phyloP scores from a whole-genome alignment of 2,888 invertebrate genomes.

The Laspeyria flexula region DNA sequence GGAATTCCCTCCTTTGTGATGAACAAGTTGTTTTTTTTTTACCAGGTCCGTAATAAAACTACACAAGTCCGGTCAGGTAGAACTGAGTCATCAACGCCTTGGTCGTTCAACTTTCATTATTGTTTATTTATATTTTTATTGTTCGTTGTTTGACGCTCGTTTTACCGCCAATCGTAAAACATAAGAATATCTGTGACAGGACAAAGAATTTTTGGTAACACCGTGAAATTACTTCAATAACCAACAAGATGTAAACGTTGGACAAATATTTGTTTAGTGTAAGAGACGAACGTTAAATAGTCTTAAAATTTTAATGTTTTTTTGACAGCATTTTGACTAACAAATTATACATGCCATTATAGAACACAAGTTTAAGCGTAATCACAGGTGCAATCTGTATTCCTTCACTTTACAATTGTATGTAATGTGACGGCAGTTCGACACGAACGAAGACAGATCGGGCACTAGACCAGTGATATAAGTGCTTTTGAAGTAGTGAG shows the following conservation, averaged over 20 bases:
- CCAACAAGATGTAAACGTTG: not conserved
- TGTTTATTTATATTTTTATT: constrained; percentile 78
- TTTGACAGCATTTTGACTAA: no score
- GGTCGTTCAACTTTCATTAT: constrained; percentile 82
- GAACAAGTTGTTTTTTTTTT: constrained; percentile 41
- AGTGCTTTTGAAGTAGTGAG: no score
- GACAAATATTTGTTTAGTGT: not conserved
- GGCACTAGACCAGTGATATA: no score
- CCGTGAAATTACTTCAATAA: constrained; percentile 1
- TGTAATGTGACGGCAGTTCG: no score
- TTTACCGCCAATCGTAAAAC: constrained; percentile 41
- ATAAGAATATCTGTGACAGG: constrained; percentile 17
- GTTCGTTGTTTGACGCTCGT: constrained; percentile 62
- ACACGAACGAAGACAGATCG: no score
- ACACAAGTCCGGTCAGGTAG: constrained; percentile 70
- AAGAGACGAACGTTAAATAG: no score
- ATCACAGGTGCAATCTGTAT: no score
- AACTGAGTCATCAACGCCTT: constrained; percentile 74
- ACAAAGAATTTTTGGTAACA: constrained; percentile 9
- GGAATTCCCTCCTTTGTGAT: constrained; percentile 65
- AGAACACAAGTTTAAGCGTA: no score
- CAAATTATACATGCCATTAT: no score
- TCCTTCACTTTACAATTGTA: no score
- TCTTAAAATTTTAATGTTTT: no score
- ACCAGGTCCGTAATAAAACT: constrained; percentile 52